Evolutionary conservation across 1,140 invertebrate species (phyloP).

Genomic region (Heliothis virescens): DNA sequence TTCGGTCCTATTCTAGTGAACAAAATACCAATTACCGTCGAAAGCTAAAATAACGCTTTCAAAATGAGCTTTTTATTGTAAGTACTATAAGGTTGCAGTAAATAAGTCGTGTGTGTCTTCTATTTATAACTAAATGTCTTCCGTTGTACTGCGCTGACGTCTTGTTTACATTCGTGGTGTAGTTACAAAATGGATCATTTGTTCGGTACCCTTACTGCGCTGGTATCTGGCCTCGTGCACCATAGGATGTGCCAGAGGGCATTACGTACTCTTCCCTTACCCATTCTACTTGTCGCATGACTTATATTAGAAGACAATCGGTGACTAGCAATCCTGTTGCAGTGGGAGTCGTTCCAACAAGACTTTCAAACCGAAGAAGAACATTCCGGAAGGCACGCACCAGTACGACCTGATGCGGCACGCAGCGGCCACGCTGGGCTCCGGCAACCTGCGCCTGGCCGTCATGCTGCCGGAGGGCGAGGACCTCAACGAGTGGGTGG

Average conservation of each 20-base stretch:
- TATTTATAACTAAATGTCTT: conserved; percentile 72
- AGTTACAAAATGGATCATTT: conserved; percentile 24
- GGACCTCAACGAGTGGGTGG: conserved; percentile 99
- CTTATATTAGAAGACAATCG: too few relatives aligned
- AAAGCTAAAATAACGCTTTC: conserved; percentile 52
- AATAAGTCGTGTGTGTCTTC: conserved; percentile 49
- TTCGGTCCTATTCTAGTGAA: conserved; percentile 69
- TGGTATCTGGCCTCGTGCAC: too few relatives aligned
- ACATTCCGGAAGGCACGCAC: conserved; percentile 99
- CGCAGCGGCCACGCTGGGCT: conserved; percentile 98
- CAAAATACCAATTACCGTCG: conserved; percentile 52
- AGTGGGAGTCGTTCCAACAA: conserved; percentile 96
- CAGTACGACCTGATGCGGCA: conserved; percentile 99
- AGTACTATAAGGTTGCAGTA: conserved; percentile 60
- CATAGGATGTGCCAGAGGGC: too few relatives aligned
- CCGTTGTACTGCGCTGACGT: conserved; percentile 60
- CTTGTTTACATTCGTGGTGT: conserved; percentile 72
- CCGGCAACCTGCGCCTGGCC: conserved; percentile 97
- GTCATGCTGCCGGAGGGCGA: conserved; percentile 99
- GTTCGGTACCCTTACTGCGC: background rate
- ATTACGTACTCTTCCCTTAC: too few relatives aligned
- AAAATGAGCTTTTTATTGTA: conserved; percentile 84
- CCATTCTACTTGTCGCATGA: too few relatives aligned
- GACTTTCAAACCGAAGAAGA: conserved; percentile 99
- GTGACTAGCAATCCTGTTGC: conserved; percentile 52